Evolutionary conservation across 2,888 invertebrate genomes (phyloP), one percentile per base, ranked within the genome.

Genomic region (Calameuta idolon): DNA sequence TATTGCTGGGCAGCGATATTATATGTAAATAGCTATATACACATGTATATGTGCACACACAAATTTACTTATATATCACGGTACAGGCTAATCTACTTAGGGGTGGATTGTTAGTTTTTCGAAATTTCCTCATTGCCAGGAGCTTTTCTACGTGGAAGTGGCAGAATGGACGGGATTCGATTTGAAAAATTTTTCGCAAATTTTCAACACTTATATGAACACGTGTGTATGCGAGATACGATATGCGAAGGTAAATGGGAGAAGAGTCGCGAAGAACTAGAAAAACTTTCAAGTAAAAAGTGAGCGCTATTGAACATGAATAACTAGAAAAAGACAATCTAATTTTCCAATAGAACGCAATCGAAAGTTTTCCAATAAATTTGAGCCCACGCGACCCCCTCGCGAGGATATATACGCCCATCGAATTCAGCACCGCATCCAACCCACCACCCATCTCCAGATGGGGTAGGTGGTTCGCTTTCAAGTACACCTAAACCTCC

Each of bases 301-400:
- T 23, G 55, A 55, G 55, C 9, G 55, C 55, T 9, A 55, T 55
- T 23, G 23, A 23, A 55, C 55, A 55, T 9, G 55, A 55, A 23
- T 55, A 71, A 31, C 71, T 34, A 12, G 74, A 71, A 55, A 74
- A 30, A 77, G 73, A 55, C 77, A 77, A 77, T 74, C 12, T 77
- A 40, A 77, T 75, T 75, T 75, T 77, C 69, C 74, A n/a, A 74
- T 69, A 12, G 69, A 34, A 74, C 30, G 68, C 74, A 68, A 77
- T 77, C 77, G 40, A 34, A 77, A 74, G 69, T 77, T 74, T 75
- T 35, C 31, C 77, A 55, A 77, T 75, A 77, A 55, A 75, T 71
- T 55, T 2, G 55, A 55, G 55, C 55, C 23, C 23, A 55, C 55
- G 55, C 55, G 23, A 55, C 55, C 55, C 40, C 23, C 55, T 23